A percentile compares a stretch with the other conserved stretches of the same genome.
These are phyloP conservation scores for Channa striata DNA, from an alignment of 2,797 vertebrate genomes.

Conservation along the genomic window DNA sequence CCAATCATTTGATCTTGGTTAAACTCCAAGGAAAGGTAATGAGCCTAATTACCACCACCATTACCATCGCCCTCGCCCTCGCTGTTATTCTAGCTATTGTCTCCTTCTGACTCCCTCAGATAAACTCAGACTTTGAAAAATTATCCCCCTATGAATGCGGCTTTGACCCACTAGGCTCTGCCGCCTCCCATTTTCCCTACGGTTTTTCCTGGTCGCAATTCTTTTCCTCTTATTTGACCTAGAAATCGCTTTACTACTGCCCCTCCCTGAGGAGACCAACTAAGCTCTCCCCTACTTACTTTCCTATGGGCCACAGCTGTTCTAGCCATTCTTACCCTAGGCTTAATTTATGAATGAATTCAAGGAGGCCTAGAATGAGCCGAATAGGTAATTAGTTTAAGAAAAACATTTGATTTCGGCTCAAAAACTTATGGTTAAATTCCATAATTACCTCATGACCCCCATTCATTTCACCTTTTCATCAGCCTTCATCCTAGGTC, in stretches of 20 bases:
- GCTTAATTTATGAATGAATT: conserved; percentile 58
- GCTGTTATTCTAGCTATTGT: fast-evolving
- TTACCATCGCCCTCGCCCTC: fast-evolving
- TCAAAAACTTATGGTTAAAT: conserved; percentile 56
- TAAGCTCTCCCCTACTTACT: fast-evolving
- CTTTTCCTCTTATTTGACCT: conserved; percentile 55
- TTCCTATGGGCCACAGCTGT: fast-evolving
- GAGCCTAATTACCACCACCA: not conserved
- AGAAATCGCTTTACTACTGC: conserved; percentile 48
- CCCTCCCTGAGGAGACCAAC: conserved; percentile 45
- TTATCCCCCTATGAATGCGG: conserved; percentile 55
- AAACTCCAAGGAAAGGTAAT: conserved; percentile 70
- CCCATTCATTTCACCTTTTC: conserved; percentile 17
- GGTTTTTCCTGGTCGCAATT: conserved; percentile 58
- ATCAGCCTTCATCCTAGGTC: not conserved
- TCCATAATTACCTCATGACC: conserved; percentile 42
- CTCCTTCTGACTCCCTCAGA: conserved; percentile 1
- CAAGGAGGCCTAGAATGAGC: conserved; percentile 67
- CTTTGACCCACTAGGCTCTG: conserved; percentile 36
- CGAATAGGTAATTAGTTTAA: conserved; percentile 69
- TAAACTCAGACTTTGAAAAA: conserved; percentile 40
- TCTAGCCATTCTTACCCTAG: fast-evolving
- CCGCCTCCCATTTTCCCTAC: conserved; percentile 40
- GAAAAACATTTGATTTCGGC: conserved; percentile 70
- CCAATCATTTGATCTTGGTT: conserved; percentile 72